Percentiles rank a stretch among this genome's conserved stretches.
Evolutionary conservation across 2,797 vertebrate species (phyloP).

Genomic region (Eutrigla gurnardus): DNA sequence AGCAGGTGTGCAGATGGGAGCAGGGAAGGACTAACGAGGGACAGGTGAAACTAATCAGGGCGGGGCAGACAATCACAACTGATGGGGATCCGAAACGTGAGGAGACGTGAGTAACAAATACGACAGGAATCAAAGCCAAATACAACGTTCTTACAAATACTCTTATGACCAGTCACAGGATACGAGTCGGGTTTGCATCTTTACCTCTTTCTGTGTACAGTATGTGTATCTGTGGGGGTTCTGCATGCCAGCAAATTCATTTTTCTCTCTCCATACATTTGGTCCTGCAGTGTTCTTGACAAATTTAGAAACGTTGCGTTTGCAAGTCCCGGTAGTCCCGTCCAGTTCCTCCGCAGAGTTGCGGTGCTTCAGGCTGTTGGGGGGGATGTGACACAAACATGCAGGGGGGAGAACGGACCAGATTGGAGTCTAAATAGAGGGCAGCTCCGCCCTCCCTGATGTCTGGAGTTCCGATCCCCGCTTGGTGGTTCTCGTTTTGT

Average conservation of each 20-base stretch:
- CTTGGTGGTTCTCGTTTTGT: not conserved
- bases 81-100: not conserved
- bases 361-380: slow-evolving; percentile 40
- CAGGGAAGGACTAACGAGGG: not conserved
- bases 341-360: slow-evolving; percentile 14
- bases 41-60: not conserved
- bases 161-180: not conserved
- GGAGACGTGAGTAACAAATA: not conserved
- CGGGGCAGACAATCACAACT: not conserved
- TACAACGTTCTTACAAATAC: not conserved
- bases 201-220: not conserved
- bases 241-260: not conserved
- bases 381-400: slow-evolving; percentile 48
- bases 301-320: not conserved
- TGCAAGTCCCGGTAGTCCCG: not conserved
- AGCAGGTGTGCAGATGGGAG: not conserved
- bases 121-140: not conserved
- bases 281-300: not conserved
- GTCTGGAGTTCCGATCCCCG: slow-evolving; percentile 19
- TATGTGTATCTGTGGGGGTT: not conserved
- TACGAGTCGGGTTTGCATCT: not conserved
- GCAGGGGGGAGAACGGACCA: slow-evolving; percentile 22
- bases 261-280: not conserved
- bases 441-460: not conserved
- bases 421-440: slow-evolving; percentile 27